phyloP scores from a whole-genome alignment of 1,140 invertebrate genomes.

The Antheraea mylitta region DNA sequence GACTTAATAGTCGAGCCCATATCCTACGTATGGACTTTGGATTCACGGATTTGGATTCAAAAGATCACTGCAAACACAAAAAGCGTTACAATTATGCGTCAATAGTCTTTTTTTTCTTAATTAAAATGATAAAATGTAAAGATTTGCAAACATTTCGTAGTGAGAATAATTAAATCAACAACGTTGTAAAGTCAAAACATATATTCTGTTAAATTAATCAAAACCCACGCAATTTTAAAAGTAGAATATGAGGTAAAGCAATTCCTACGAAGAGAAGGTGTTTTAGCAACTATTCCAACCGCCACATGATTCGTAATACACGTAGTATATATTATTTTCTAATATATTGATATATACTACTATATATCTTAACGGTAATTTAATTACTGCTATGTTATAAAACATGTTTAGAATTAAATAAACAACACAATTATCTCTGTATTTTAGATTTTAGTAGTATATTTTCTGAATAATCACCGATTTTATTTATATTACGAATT shows the following conservation, averaged over 20 bases:
- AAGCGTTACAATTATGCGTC: too few species aligned
- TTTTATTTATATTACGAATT: background rate
- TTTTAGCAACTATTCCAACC: background rate
- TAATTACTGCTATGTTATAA: background rate
- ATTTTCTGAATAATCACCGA: background rate
- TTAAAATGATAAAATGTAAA: background rate
- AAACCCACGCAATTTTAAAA: background rate
- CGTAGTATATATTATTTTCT: too few species aligned
- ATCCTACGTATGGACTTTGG: too few species aligned
- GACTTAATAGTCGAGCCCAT: too few species aligned
- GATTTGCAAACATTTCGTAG: background rate
- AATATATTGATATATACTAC: too few species aligned
- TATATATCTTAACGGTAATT: background rate
- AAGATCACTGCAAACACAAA: too few species aligned
- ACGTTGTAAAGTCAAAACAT: background rate
- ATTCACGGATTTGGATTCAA: too few species aligned
- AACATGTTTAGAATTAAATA: background rate
- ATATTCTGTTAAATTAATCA: background rate
- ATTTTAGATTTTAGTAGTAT: background rate
- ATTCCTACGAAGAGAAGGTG: background rate
- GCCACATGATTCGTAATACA: too few species aligned
- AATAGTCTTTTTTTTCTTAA: background rate
- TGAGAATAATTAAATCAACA: background rate
- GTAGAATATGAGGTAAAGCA: background rate
- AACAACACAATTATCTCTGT: too few species aligned